Evolutionary conservation across 2,888 invertebrate genomes (phyloP).

Genomic region (Abscondita cerata): DNA sequence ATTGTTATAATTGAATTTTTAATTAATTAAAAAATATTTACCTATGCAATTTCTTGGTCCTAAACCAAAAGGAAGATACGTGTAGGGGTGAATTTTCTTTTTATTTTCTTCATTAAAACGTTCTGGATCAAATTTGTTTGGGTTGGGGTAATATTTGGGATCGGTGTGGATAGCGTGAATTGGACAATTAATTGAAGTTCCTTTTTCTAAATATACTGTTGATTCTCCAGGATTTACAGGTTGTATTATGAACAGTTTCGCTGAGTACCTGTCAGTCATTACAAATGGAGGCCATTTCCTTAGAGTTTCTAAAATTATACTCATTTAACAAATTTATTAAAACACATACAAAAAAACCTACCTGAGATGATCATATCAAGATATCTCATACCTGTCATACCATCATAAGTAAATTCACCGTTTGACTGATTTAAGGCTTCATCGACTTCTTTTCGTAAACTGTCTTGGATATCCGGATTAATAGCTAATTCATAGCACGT

Average conservation of each 20-base stretch:
- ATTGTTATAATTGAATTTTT: no score
- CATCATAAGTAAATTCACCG: background rate
- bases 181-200: background rate
- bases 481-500: no score
- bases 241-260: background rate
- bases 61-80: background rate
- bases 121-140: slow-evolving; percentile 6
- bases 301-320: background rate
- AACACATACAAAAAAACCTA: no score
- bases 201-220: background rate
- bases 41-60: slow-evolving; percentile 5
- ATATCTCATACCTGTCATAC: background rate
- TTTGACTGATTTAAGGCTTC: background rate
- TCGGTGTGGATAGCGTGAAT: background rate
- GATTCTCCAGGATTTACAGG: background rate
- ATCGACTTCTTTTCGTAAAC: background rate
- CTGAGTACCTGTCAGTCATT: background rate
- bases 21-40: no score
- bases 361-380: background rate
- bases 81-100: background rate
- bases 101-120: background rate
- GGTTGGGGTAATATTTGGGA: background rate
- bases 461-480: background rate
- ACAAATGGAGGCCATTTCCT: slow-evolving; percentile 5
- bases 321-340: background rate